phyloP scores from a whole-genome alignment of 2,888 invertebrate species.

The Eristalis arbustorum region DNA sequence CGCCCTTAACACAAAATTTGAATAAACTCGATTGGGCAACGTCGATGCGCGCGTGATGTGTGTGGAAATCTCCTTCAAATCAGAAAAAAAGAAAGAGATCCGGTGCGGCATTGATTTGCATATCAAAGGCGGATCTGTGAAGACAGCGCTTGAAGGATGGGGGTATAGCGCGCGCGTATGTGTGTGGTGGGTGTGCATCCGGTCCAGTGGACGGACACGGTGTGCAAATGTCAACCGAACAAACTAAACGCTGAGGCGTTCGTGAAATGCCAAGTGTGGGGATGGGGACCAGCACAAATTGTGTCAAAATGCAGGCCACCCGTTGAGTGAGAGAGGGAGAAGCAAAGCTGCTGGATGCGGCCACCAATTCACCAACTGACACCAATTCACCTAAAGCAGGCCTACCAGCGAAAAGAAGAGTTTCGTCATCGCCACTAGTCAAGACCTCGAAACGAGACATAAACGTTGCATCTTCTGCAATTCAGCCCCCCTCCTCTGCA shows the following conservation, averaged over 20 bases:
- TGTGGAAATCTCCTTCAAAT: not conserved
- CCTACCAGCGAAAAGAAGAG: not conserved
- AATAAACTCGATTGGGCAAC: not conserved
- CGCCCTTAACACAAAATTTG: conserved; percentile 11
- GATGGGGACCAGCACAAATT: no score
- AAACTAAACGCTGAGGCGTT: no score
- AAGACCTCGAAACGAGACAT: not conserved
- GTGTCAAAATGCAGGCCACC: no score
- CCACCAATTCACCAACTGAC: not conserved
- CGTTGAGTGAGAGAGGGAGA: no score
- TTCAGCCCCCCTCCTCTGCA: conserved; percentile 1
- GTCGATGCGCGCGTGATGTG: not conserved
- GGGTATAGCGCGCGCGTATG: no score
- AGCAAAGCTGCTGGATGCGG: not conserved
- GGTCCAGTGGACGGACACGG: not conserved
- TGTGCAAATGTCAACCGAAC: not conserved
- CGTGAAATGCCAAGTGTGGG: no score
- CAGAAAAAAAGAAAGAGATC: no score
- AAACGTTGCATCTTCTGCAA: conserved; percentile 63
- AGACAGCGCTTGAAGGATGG: not conserved
- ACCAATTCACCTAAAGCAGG: not conserved
- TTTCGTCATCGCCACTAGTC: not conserved
- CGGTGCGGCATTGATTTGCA: not conserved
- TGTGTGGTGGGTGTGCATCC: not conserved
- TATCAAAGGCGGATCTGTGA: not conserved